Evolutionary conservation across 2,888 invertebrate species (phyloP).

Genomic region (Drosophila flavopinicola): DNA sequence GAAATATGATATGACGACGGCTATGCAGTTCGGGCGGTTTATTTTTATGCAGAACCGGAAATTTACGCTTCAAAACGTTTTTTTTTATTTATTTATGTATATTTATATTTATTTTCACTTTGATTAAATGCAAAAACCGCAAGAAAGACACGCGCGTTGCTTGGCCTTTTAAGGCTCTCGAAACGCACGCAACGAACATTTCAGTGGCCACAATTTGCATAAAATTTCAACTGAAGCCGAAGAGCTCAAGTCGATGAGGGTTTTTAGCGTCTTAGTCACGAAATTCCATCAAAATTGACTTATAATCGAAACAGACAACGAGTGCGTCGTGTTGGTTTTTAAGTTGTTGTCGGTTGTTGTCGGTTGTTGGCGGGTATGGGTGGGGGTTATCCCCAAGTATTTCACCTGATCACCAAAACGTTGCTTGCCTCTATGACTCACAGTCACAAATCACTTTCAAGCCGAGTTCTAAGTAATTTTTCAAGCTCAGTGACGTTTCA

Average conservation of each 20-base stretch:
- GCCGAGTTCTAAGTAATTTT: constrained; percentile 46
- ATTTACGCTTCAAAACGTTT: constrained; percentile 57
- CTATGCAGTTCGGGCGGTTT: constrained; percentile 45
- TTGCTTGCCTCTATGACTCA: constrained; percentile 50
- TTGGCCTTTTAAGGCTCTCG: constrained; percentile 57
- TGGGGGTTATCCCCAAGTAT: constrained; percentile 14
- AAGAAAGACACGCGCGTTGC: constrained; percentile 68
- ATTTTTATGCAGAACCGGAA: constrained; percentile 73
- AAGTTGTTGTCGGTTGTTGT: not conserved
- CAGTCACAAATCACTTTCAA: constrained; percentile 23
- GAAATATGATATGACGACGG: constrained; percentile 57
- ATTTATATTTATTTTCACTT: constrained; percentile 72
- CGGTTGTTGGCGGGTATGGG: too few relatives aligned
- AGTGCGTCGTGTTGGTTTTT: constrained; percentile 10
- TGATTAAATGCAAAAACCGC: constrained; percentile 71
- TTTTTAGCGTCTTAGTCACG: constrained; percentile 68
- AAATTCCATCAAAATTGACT: constrained; percentile 51
- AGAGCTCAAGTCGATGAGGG: constrained; percentile 32
- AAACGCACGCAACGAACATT: constrained; percentile 44
- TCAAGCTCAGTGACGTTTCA: constrained; percentile 55
- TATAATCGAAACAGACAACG: constrained; percentile 41
- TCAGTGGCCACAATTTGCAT: constrained; percentile 58
- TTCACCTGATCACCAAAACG: constrained; percentile 18
- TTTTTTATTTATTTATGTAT: not conserved
- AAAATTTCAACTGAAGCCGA: constrained; percentile 58